Conservation (phyloP, 2,113 vertebrate genomes). For the Cebidichthys violaceus region DNA sequence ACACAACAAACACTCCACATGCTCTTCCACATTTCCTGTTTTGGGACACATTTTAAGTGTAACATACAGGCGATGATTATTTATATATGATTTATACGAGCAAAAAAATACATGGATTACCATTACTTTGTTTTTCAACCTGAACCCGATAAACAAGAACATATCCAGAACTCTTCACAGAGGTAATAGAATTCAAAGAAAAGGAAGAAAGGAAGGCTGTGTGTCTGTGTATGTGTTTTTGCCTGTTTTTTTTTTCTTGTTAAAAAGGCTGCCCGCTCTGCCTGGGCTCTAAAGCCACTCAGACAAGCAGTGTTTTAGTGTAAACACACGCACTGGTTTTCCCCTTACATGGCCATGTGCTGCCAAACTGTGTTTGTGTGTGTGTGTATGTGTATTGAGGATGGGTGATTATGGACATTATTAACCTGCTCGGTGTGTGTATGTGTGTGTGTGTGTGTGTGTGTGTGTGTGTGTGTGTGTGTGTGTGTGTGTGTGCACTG, state of each 20-base stretch:
- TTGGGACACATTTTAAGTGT: background rate
- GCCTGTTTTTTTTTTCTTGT: conserved; percentile 54
- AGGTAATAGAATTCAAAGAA: conserved; percentile 8
- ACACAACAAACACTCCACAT: conserved; percentile 45
- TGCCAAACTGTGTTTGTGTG: conserved; percentile 73
- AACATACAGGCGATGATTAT: conserved; percentile 17
- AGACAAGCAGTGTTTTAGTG: conserved; percentile 81
- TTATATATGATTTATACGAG: no score
- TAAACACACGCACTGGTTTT: conserved; percentile 83
- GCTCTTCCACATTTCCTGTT: conserved; percentile 18
- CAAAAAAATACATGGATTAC: background rate
- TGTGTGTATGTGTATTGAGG: conserved; percentile 68
- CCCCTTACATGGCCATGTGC: conserved; percentile 84
- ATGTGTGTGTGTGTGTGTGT: conserved; percentile 38
- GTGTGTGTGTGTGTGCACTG: conserved; percentile 8
- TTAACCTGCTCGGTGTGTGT: conserved; percentile 69
- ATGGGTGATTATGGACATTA: conserved; percentile 79
- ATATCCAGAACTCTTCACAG: conserved; percentile 6
- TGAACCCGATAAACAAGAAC: conserved; percentile 35
- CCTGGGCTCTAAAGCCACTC: conserved; percentile 73
- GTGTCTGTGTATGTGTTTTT: conserved; percentile 45
- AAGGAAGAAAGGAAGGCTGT: conserved; percentile 17
- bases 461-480: conserved; percentile 39
- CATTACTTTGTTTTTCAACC: background rate
- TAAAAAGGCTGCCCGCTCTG: conserved; percentile 78